These are phyloP conservation scores for Chanos chanos DNA, from an alignment of 2,797 vertebrate species.

Conservation along the genomic window DNA sequence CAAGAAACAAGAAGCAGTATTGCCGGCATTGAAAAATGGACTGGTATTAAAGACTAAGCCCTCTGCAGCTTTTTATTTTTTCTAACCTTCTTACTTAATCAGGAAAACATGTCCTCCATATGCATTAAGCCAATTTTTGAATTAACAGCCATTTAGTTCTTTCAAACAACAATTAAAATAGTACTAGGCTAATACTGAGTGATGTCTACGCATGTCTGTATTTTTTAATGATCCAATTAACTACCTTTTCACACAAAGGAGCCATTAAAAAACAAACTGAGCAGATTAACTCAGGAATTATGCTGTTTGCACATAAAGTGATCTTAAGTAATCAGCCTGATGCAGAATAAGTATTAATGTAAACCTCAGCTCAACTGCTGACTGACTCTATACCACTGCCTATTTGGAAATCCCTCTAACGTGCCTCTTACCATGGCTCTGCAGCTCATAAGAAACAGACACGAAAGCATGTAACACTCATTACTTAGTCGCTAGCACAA, in stretches of 20 bases:
- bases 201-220: constrained; percentile 10
- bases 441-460: too few species aligned
- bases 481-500: too few species aligned
- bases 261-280: constrained; percentile 8
- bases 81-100: too few species aligned
- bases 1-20: too few species aligned
- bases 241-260: constrained; percentile 10
- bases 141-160: constrained; percentile 17
- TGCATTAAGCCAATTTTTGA: constrained; percentile 22
- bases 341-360: too few species aligned
- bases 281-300: constrained; percentile 25
- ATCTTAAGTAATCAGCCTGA: background rate
- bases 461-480: too few species aligned
- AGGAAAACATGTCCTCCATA: too few species aligned
- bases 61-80: too few species aligned
- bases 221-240: constrained; percentile 6
- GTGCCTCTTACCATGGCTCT: background rate
- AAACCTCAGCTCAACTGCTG: too few species aligned
- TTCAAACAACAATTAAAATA: constrained; percentile 22
- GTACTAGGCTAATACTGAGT: constrained; percentile 7
- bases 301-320: constrained; percentile 7
- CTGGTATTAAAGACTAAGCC: too few species aligned
- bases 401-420: background rate
- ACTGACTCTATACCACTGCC: too few species aligned
- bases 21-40: too few species aligned